phyloP scores from a whole-genome alignment of 2,113 vertebrate genomes.

The Dasyurus viverrinus region DNA sequence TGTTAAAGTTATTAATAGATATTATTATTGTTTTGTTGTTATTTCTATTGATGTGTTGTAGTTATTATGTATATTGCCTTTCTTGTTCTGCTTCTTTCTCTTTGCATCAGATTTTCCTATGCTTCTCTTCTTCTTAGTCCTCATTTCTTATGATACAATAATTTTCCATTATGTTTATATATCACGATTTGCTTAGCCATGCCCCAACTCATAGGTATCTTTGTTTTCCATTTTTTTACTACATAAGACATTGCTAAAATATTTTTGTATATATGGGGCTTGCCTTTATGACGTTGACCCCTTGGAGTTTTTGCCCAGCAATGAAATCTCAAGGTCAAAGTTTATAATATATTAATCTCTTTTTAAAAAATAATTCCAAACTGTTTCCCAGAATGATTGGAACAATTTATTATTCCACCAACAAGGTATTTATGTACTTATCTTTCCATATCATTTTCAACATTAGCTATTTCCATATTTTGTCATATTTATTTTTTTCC shows the following conservation, averaged over 20 bases:
- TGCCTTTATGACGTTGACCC: neutral
- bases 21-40: neutral
- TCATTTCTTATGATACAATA: neutral
- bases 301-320: neutral
- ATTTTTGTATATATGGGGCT: neutral
- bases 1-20: neutral
- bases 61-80: neutral
- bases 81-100: neutral
- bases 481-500: neutral
- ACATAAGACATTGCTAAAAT: neutral
- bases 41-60: neutral
- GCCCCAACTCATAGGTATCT: neutral
- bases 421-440: neutral
- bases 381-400: neutral
- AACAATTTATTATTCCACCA: neutral
- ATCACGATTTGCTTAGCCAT: neutral
- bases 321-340: neutral
- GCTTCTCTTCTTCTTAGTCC: neutral
- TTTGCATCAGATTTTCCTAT: neutral
- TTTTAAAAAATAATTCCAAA: neutral
- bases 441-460: neutral
- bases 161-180: neutral
- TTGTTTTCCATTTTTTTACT: neutral
- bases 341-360: neutral
- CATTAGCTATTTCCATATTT: neutral